Base-by-base conservation (phyloP, 64 coral and sea anemone species). In the Pocillopora verrucosa region DNA sequence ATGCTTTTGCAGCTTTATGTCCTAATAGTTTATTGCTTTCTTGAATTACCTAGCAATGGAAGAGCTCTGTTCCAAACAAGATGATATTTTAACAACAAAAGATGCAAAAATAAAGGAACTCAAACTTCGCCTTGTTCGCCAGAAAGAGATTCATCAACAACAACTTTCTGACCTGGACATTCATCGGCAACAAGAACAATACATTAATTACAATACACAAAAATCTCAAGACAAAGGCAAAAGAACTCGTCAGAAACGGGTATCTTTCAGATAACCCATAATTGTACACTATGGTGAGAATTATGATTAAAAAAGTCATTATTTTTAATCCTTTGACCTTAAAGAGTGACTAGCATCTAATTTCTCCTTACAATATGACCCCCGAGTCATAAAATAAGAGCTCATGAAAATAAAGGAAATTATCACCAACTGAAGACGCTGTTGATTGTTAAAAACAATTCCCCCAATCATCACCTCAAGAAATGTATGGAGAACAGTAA, bases 81-180 rank as follows among this genome's bases (percentile, higher is more conserved):
- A 98, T 86, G 96, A 93, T 88, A 59, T 94, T 34, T 80, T 98
- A 58, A 98, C 82, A 59, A 92, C 91, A 24, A 94, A 98, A 92
- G 96, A 98, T 91, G 93, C 96, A 72, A 95, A 93, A 88, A 98
- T 98, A 62, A 95, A 98, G 77, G 96, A 98, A 63, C 62, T 98
- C 2, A 98, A 92, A 75, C 24, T 51, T 60, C 92, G 91, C 57
- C 91, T 98, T 6, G 73, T 94, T 0, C 91, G 87, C 15, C 96
- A 98, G 67, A 98, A 98, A 84, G 87, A 95, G 73, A 88, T 79
- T 38, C 96, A 98, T 63, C 92, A 98, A 88, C 93, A 98, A 24
- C 65, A 85, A 10, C 78, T 98, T 13, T 94, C 96, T 65, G 93
- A 95, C 63, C 36, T 98, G 22, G 96, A 95, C 58, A 95, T 98